Conservation (phyloP, 2,888 invertebrate genomes). For the Pocota personata region DNA sequence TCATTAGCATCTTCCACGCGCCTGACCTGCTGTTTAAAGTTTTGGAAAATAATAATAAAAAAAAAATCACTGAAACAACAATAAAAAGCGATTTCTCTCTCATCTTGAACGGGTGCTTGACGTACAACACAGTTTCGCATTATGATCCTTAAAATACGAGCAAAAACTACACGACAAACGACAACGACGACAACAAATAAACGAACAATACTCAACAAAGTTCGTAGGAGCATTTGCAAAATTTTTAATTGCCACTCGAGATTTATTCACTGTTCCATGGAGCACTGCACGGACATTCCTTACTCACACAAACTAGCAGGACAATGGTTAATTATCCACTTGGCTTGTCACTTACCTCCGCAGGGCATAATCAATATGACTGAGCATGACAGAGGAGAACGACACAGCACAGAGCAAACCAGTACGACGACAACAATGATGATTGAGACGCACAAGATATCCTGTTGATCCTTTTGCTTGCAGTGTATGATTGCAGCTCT, state of each 20-base stretch:
- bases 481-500: constrained; percentile 6
- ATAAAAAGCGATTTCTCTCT: not conserved
- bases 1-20: constrained; percentile 48
- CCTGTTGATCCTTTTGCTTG: constrained; percentile 52
- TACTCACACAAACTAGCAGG: constrained; percentile 40
- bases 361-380: constrained; percentile 56
- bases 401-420: not conserved
- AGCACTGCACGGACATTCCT: not conserved
- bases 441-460: constrained; percentile 24
- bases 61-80: not conserved
- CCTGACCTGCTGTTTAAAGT: constrained; percentile 11
- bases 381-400: constrained; percentile 11
- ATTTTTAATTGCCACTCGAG: constrained; percentile 70
- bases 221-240: constrained; percentile 58
- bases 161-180: constrained; percentile 7
- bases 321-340: constrained; percentile 71
- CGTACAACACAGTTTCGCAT: constrained; percentile 14
- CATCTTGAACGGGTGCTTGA: not conserved
- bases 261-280: constrained; percentile 33
- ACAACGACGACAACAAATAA: not conserved
- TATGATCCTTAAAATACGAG: constrained; percentile 15
- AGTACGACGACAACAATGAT: not conserved
- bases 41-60: not conserved
- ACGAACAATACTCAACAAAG: constrained; percentile 44
- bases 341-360: constrained; percentile 64